Evolutionary conservation across 2,113 vertebrate species (phyloP), one percentile per base, ranked within the genome.

Genomic region (Lasiurus cinereus): DNA sequence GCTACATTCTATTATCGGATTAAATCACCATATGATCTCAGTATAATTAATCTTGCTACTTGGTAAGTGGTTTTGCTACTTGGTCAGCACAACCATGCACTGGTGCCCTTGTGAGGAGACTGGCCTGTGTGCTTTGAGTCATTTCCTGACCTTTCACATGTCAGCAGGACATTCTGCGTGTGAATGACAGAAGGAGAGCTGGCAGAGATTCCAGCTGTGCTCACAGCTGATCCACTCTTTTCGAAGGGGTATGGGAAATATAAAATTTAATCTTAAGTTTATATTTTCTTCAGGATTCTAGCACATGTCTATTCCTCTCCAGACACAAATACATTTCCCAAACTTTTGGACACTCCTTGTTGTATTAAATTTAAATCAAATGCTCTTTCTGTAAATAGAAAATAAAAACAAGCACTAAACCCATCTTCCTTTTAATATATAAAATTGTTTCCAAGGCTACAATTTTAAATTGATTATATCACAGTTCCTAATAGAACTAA

Each of bases 361-460:
- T 95, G 96, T 96, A 94, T 90, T 97, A 97, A 90, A 96, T 96
- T 98, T 97, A 98, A 98, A 98, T 98, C 98, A 98, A 98, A 97
- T 64, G 93, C 59, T 93, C 88, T 91, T 83, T 97, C 91, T 86
- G 62, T 95, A 96, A 96, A 98, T 6, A 97, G 96, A 97, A 93
- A 96, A 93, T 88, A 64, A 88, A 67, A 80, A 50, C 59, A 96
- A 96, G 94, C 95, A 96, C 97, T 97, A 85, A 31, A 39, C n/a
- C 24, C 24, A 48, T 18, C 7, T 76, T 48, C 39, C 95, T 94
- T 97, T 96, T 96, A 96, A 97, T 95, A 97, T 97, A 96, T 94
- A 98, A 98, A 97, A 97, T 96, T 94, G 80, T 98, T 97, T 98
- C 93, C 97, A 98, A 98, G 98, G 98, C 97, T 98, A 94, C 93